phyloP scores from a whole-genome alignment of 1,140 invertebrate species.

The Tetraneura akinire region DNA sequence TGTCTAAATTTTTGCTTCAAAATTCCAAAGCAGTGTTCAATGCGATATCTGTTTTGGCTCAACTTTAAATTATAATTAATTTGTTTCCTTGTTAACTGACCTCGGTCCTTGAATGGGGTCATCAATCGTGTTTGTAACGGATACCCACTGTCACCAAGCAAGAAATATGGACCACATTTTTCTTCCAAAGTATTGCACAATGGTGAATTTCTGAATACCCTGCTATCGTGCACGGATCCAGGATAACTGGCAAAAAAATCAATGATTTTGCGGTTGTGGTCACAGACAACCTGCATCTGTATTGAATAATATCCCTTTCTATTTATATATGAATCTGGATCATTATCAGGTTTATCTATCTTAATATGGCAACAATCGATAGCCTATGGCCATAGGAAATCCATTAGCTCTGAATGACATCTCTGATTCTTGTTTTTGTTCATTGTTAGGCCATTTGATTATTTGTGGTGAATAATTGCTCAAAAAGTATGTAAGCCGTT shows the following conservation, averaged over 20 bases:
- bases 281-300: slow-evolving; percentile 52
- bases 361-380: slow-evolving; percentile 55
- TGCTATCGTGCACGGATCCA: slow-evolving; percentile 53
- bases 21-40: slow-evolving; percentile 31
- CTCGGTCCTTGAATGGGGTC: slow-evolving; percentile 37
- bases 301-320: slow-evolving; percentile 55
- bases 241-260: slow-evolving; percentile 54
- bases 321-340: slow-evolving; percentile 54
- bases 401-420: background rate
- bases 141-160: slow-evolving; percentile 37
- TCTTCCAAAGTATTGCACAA: background rate
- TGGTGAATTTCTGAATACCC: slow-evolving; percentile 51
- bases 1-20: slow-evolving; percentile 33
- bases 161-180: slow-evolving; percentile 46
- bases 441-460: background rate
- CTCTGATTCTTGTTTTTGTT: background rate
- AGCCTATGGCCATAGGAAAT: slow-evolving; percentile 53
- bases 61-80: slow-evolving; percentile 34
- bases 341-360: slow-evolving; percentile 54
- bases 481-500: slow-evolving; percentile 30
- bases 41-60: background rate
- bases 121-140: slow-evolving; percentile 17
- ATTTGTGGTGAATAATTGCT: background rate
- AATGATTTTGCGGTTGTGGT: slow-evolving; percentile 52
- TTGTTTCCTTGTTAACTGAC: slow-evolving; percentile 18